A percentile compares a stretch with the other conserved stretches of the same genome.
phyloP scores from a whole-genome alignment of 2,797 vertebrate genomes.

The Schizopygopsis malacanthus region DNA sequence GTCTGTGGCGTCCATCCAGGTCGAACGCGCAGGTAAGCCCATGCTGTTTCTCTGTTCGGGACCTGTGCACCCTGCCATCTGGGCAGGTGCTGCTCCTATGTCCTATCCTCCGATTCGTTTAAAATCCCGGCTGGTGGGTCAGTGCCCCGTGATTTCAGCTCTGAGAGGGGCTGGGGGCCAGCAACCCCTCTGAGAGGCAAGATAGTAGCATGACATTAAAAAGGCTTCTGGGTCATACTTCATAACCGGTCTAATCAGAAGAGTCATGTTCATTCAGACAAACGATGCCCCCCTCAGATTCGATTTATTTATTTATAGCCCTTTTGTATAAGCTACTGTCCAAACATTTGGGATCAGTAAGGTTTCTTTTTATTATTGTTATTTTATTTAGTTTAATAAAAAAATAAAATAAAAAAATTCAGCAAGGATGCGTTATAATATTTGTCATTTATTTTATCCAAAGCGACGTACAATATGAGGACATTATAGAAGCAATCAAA shows the following conservation, averaged over 20 bases:
- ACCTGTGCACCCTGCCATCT: slow-evolving; percentile 52
- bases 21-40: slow-evolving; percentile 39
- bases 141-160: slow-evolving; percentile 47
- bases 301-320: neutral
- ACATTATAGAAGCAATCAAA: too few species aligned
- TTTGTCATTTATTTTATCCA: neutral
- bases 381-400: neutral
- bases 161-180: slow-evolving; percentile 48
- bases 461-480: too few species aligned
- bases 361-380: too few species aligned
- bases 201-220: slow-evolving; percentile 32
- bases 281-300: neutral
- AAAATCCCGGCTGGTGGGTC: slow-evolving; percentile 56
- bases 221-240: slow-evolving; percentile 34
- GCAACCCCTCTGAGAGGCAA: slow-evolving; percentile 39
- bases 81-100: slow-evolving; percentile 55
- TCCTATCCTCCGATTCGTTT: slow-evolving; percentile 48
- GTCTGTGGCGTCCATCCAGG: slow-evolving; percentile 51
- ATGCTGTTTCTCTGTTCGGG: slow-evolving; percentile 45
- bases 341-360: neutral
- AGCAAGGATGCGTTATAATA: neutral
- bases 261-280: neutral
- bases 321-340: neutral
- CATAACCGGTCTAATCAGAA: slow-evolving; percentile 13
- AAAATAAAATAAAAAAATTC: neutral